Evolutionary conservation across 2,888 invertebrate species (phyloP).

Genomic region (Rhopalosiphum nymphaeae): DNA sequence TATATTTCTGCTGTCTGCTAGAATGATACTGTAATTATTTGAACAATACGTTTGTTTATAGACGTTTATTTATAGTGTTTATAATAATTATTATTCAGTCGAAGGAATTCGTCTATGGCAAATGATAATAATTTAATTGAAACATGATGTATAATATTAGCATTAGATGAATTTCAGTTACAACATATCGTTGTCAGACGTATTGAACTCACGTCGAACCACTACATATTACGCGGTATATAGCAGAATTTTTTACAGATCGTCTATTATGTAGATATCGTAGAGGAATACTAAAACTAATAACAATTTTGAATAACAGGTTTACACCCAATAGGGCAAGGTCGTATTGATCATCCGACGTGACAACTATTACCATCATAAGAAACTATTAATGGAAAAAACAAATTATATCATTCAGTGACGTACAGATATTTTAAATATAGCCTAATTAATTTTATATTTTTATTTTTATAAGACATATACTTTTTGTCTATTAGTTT

Average conservation of each 20-base stretch:
- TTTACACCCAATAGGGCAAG: conserved; percentile 10
- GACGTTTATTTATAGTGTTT: neutral
- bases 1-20: too few relatives aligned
- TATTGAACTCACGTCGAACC: neutral
- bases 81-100: neutral
- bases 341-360: conserved; percentile 10
- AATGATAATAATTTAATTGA: neutral
- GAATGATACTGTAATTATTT: neutral
- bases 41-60: neutral
- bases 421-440: too few relatives aligned
- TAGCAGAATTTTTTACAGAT: neutral
- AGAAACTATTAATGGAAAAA: conserved; percentile 1
- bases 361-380: conserved; percentile 3
- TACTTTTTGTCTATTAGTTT: too few relatives aligned
- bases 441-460: too few relatives aligned
- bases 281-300: neutral
- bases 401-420: neutral
- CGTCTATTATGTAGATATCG: neutral
- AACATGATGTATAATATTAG: neutral
- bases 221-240: neutral
- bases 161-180: neutral
- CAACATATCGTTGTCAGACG: neutral
- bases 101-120: neutral
- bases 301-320: neutral
- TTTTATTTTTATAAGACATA: too few relatives aligned